Evolutionary conservation across 2,888 invertebrate species (phyloP).

Genomic region (Romanomermis culicivorax): DNA sequence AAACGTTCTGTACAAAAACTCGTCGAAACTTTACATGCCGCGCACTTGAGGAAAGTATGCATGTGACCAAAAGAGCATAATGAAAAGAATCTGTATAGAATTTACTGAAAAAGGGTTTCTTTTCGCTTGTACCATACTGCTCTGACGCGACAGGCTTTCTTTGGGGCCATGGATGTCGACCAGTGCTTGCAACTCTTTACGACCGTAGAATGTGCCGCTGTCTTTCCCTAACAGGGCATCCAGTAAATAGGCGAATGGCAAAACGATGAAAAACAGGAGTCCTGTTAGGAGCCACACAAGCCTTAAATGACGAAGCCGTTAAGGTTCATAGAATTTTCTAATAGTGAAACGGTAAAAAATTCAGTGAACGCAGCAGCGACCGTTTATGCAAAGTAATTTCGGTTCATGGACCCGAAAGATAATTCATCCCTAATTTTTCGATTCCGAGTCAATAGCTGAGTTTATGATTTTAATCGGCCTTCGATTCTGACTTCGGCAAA

Average conservation of each 20-base stretch:
- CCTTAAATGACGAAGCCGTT: slow-evolving; percentile 17
- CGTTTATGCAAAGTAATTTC: too few species aligned
- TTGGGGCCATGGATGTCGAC: slow-evolving; percentile 27
- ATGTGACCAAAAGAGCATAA: background rate
- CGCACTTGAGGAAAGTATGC: background rate
- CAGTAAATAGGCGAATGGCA: slow-evolving; percentile 29
- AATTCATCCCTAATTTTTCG: too few species aligned
- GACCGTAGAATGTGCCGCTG: slow-evolving; percentile 26
- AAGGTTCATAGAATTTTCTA: background rate
- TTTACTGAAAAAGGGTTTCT: background rate
- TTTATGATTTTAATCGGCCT: too few species aligned
- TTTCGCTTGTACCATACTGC: too few species aligned
- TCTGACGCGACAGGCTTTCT: background rate
- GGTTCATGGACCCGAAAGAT: too few species aligned
- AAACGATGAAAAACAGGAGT: slow-evolving; percentile 25
- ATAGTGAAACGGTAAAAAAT: background rate
- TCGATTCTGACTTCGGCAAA: too few species aligned
- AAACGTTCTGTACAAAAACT: slow-evolving; percentile 13
- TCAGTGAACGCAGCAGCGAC: too few species aligned
- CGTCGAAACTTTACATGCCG: background rate
- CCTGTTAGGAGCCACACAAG: slow-evolving; percentile 29
- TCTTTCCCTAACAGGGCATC: slow-evolving; percentile 29
- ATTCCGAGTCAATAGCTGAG: too few species aligned
- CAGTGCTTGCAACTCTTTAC: slow-evolving; percentile 28
- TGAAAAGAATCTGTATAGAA: too few species aligned